A percentile compares a stretch with the other conserved stretches of the same genome.
Conservation (phyloP, 1,140 invertebrate genomes). For the Lysiphlebus fabarum region DNA sequence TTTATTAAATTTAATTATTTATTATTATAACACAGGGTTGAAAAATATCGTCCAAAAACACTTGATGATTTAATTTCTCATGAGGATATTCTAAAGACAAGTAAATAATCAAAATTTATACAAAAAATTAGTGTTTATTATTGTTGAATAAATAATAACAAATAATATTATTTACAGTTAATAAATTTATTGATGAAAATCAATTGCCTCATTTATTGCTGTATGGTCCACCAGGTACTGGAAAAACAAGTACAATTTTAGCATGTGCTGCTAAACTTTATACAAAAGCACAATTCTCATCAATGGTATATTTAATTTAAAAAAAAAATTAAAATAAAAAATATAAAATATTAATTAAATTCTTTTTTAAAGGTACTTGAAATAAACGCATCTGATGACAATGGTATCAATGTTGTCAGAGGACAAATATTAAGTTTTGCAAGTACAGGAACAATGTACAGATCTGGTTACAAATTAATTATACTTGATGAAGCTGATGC, state of each 20-base stretch:
- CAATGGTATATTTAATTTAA: conserved; percentile 66
- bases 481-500: conserved; percentile 99
- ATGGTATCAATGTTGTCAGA: conserved; percentile 95
- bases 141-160: conserved; percentile 5
- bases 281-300: conserved; percentile 78
- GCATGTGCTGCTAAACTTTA: conserved; percentile 95
- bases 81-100: conserved; percentile 94
- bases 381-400: conserved; percentile 98
- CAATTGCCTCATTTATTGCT: conserved; percentile 94
- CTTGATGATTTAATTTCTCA: conserved; percentile 95
- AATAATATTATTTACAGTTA: conserved; percentile 66
- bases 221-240: conserved; percentile 98
- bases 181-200: conserved; percentile 88
- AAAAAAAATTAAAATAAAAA: too few species aligned
- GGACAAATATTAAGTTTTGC: conserved; percentile 97
- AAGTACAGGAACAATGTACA: conserved; percentile 94
- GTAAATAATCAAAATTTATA: conserved; percentile 60
- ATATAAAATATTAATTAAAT: conserved; percentile 3
- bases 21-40: conserved; percentile 74
- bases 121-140: background rate
- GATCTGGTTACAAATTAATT: conserved; percentile 90
- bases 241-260: conserved; percentile 97
- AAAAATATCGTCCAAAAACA: conserved; percentile 92
- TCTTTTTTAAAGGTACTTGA: conserved; percentile 68
- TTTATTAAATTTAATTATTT: conserved; percentile 18